These are phyloP conservation scores for Bos indicus DNA, from an alignment of 2,113 vertebrate species.

Conservation along the genomic window DNA sequence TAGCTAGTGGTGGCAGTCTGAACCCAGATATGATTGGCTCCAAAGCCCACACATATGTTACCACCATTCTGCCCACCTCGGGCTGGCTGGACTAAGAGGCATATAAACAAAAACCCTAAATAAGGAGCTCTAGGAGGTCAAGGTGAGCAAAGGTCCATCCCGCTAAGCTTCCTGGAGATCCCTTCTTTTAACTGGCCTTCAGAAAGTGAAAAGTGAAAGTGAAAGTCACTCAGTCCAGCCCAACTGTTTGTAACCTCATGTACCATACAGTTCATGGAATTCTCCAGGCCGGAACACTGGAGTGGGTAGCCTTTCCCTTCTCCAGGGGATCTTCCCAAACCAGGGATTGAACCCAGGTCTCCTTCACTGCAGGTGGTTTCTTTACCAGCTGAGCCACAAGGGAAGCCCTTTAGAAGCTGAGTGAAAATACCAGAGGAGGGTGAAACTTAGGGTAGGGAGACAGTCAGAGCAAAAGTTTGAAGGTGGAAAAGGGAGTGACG, in stretches of 20 bases:
- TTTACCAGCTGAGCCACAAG: not conserved
- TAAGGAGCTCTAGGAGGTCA: not conserved
- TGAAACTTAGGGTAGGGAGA: not conserved
- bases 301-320: not conserved
- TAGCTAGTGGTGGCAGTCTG: not conserved
- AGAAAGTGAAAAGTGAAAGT: not conserved
- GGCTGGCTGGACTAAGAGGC: not conserved
- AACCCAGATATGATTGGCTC: not conserved
- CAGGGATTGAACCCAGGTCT: not conserved
- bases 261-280: not conserved
- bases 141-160: not conserved
- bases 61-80: not conserved
- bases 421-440: not conserved
- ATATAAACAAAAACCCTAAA: not conserved
- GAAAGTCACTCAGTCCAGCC: not conserved
- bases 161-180: not conserved
- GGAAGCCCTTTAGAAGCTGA: not conserved
- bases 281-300: not conserved
- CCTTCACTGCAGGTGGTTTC: not conserved
- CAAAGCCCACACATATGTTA: not conserved
- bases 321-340: not conserved
- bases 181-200: not conserved
- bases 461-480: not conserved
- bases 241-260: not conserved
- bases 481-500: not conserved